phyloP scores from a whole-genome alignment of 2,797 vertebrate species.

The Urophycis tenuis region DNA sequence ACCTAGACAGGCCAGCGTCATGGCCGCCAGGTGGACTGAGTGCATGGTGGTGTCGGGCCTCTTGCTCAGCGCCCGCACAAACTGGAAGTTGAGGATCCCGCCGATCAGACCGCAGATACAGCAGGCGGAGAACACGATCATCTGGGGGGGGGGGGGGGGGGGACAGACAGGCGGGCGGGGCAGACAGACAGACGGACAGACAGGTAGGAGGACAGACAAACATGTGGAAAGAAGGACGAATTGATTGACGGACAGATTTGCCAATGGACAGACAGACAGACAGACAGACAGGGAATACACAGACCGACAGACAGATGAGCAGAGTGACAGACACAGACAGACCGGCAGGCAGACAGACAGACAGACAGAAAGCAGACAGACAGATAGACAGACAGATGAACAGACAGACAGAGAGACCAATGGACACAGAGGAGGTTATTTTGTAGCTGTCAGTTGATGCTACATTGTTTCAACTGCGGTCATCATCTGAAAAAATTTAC shows the following conservation, averaged over 20 bases:
- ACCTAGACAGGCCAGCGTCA: slow-evolving; percentile 91
- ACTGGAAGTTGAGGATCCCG: slow-evolving; percentile 97
- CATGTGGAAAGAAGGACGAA: no score
- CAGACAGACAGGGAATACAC: background rate
- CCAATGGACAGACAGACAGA: no score
- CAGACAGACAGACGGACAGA: background rate
- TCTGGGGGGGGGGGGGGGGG: slow-evolving; percentile 63
- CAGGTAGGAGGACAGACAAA: no score
- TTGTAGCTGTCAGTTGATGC: background rate
- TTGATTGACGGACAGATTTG: no score
- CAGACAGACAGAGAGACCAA: background rate
- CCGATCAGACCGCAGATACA: slow-evolving; percentile 98
- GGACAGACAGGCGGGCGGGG: background rate
- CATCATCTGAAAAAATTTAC: background rate
- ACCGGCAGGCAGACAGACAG: background rate
- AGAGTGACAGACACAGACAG: background rate
- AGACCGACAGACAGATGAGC: background rate
- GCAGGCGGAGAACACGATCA: slow-evolving; percentile 98
- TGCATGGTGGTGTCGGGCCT: slow-evolving; percentile 74
- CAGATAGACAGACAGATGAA: background rate
- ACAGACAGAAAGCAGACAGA: background rate
- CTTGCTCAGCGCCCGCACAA: slow-evolving; percentile 88
- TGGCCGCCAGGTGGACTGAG: slow-evolving; percentile 86
- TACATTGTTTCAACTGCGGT: background rate
- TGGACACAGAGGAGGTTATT: background rate